phyloP scores from a whole-genome alignment of 1,140 invertebrate species.

The Micrasema minimum region DNA sequence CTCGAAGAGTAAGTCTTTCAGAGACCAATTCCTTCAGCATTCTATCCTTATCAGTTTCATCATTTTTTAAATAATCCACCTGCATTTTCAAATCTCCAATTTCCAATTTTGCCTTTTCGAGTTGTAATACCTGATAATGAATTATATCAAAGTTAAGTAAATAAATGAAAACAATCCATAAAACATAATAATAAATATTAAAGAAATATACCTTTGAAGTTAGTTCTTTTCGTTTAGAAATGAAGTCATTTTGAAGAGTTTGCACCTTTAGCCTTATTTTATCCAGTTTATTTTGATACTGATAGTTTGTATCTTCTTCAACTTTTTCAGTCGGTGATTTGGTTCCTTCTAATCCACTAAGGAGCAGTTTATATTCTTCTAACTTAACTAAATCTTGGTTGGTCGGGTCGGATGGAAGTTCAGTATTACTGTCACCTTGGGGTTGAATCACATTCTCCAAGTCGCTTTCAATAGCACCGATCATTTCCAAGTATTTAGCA shows the following conservation, averaged over 20 bases:
- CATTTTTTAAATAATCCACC: slow-evolving; percentile 55
- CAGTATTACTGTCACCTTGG: slow-evolving; percentile 59
- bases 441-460: slow-evolving; percentile 62
- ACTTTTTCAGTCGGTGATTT: slow-evolving; percentile 46
- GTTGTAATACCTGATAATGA: slow-evolving; percentile 60
- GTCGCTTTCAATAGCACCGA: slow-evolving; percentile 65
- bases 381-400: slow-evolving; percentile 60
- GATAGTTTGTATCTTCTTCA: slow-evolving; percentile 56
- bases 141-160: neutral
- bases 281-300: slow-evolving; percentile 60
- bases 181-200: neutral
- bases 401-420: slow-evolving; percentile 60
- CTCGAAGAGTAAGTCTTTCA: slow-evolving; percentile 63
- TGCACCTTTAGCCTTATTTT: slow-evolving; percentile 68
- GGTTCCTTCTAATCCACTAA: slow-evolving; percentile 58
- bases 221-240: slow-evolving; percentile 64
- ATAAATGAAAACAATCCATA: neutral
- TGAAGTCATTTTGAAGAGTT: slow-evolving; percentile 69
- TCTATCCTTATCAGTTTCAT: slow-evolving; percentile 64
- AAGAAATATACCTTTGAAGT: slow-evolving; percentile 61
- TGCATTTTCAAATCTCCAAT: slow-evolving; percentile 60
- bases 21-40: slow-evolving; percentile 66
- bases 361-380: slow-evolving; percentile 58
- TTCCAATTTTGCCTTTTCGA: slow-evolving; percentile 64
- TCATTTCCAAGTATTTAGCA: slow-evolving; percentile 60